Base-by-base conservation (phyloP, 2,797 vertebrate species). In the Orientallactaga sibirica region DNA sequence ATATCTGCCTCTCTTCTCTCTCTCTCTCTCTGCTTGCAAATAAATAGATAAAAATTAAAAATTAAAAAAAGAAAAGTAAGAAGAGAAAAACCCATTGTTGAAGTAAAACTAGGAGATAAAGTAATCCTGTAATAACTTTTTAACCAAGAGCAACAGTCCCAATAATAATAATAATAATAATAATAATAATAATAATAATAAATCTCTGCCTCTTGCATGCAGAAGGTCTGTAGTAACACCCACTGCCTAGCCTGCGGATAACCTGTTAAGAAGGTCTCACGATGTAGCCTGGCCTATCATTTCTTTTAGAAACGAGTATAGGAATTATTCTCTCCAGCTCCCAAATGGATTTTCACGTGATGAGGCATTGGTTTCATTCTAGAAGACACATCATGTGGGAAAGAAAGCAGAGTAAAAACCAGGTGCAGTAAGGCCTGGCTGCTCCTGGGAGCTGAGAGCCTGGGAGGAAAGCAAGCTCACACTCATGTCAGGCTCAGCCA, bases 281-380 rank as follows among this genome's bases (percentile, higher is more conserved):
- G 0, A 11, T 10, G 43, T 48, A 91, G 22, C 37, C 20, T 2
- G 2, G 20, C 2, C 8, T 8, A 0, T 75, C 5, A 1, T 55
- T 24, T 70, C 7, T 76, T 62, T 80, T 33, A 33, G 64, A 80
- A 52, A 14, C 8, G 19, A 27, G 7, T 4, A 62, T 4, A 41
- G 20, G 2, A n/a, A 15, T 76, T 25, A 16, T 66, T 43, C 62
- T 43, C 27, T 68, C 62, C 16, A 55, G 14, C 52, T 84, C 10
- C 27, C 43, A 94, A 76, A 37, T 52, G 25, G 33, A 62, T 89
- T 67, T 62, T 14, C 24, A 33, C 22, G 25, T 19, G 27, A 4
- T 0, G 67, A 90, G 68, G 58, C 0, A 4, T 9, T 16, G 18
- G 5, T 75, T 73, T 66, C 68, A 75, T 76, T 75, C 52, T 24